phyloP scores from a whole-genome alignment of 1,140 invertebrate genomes.

The Trichoplusia ni region DNA sequence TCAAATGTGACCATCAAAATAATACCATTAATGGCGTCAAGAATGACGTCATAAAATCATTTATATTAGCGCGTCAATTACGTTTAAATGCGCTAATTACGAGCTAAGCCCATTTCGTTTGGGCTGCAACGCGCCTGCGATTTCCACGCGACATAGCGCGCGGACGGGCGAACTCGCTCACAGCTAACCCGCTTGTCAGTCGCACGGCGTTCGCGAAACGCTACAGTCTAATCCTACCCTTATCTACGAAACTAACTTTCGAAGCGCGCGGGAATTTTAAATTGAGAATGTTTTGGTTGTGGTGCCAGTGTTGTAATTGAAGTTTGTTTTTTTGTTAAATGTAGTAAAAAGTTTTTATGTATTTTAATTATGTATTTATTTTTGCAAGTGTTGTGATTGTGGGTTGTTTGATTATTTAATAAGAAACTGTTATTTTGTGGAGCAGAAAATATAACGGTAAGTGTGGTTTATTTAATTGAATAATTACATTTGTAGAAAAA shows the following conservation, averaged over 20 bases:
- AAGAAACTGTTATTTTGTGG: background rate
- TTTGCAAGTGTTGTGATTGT: slow-evolving; percentile 16
- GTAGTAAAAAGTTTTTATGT: slow-evolving; percentile 2
- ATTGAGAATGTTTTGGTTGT: slow-evolving; percentile 18
- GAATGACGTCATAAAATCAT: slow-evolving; percentile 8
- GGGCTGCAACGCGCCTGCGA: slow-evolving; percentile 24
- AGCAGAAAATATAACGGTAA: slow-evolving; percentile 9
- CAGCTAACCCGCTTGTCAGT: slow-evolving; percentile 16
- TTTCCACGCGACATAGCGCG: background rate
- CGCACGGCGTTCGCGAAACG: slow-evolving; percentile 12
- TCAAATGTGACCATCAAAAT: background rate
- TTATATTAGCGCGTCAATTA: slow-evolving; percentile 12
- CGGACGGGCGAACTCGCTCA: background rate
- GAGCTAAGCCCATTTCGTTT: slow-evolving; percentile 1
- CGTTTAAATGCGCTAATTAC: slow-evolving; percentile 9
- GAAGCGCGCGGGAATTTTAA: slow-evolving; percentile 21
- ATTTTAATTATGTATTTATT: background rate
- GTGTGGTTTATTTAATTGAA: background rate
- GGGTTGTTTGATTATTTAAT: background rate
- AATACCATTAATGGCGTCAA: background rate
- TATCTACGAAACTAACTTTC: slow-evolving; percentile 1
- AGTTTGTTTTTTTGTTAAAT: slow-evolving; percentile 1
- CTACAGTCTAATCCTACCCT: slow-evolving; percentile 23
- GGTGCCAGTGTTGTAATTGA: background rate
- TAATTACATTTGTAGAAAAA: too few species aligned